Base-by-base conservation (phyloP, 2,113 vertebrate genomes). In the Podilymbus podiceps region DNA sequence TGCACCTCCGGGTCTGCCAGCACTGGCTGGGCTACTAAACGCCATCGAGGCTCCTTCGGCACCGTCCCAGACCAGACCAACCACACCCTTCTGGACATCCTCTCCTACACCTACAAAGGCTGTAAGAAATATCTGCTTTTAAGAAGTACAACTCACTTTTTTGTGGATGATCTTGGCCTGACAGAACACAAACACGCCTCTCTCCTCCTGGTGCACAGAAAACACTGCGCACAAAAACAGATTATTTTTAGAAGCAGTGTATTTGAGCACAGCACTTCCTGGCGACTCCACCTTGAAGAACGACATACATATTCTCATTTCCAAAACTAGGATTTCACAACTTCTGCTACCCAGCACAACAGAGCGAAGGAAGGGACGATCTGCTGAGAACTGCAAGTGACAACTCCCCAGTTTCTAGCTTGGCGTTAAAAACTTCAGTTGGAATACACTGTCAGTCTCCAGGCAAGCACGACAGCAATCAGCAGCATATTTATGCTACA, bases 191-290 rank as follows among this genome's bases (percentile, higher is more conserved):
- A 79, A 71, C 63, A 22, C 83, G 31, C 40, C 66, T 58, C 66
- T 58, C 82, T 92, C 75, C 73, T 52, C 59, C 66, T 4, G 42
- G 31, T 18, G 63, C 31, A 30, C 5, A 49, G 81, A 83, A 92
- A 92, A 80, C 30, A 2, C 77, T 4, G 80, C 10, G 28, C 72
- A 97, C 8, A 50, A 93, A 97, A 97, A 87, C 91, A 88, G 78
- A 79, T 90, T 97, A 95, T 97, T 97, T 98, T 96, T 97, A 96
- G 93, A 31, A 71, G 60, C 68, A 4, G 91, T 0, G 92, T 90
- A 55, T 49, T 96, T 35, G 93, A 97, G 90, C 73, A 8, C 60
- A 87, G 64, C 90, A 38, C 92, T 98, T 98, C 97, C 97, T 97
- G 96, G 21, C 47, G 93, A 27, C 91, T 94, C 94, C 93, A 97